phyloP scores from a whole-genome alignment of 2,113 vertebrate genomes.

The Camelus bactrianus region DNA sequence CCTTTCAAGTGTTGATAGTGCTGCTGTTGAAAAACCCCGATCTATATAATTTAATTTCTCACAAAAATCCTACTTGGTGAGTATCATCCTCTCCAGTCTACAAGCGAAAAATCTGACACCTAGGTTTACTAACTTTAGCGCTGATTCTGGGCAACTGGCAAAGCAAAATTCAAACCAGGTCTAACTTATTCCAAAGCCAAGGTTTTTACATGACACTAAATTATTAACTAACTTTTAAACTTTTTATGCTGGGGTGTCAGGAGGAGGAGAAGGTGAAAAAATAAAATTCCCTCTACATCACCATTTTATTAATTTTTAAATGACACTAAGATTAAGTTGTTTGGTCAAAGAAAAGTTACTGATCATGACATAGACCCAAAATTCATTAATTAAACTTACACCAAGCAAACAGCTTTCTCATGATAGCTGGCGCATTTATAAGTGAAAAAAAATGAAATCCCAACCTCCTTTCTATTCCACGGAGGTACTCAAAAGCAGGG shows the following conservation, averaged over 20 bases:
- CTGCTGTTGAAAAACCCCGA: neutral
- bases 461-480: neutral
- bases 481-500: neutral
- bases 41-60: neutral
- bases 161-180: neutral
- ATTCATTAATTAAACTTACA: neutral
- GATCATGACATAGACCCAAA: neutral
- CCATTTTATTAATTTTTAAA: neutral
- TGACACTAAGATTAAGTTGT: neutral
- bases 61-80: neutral
- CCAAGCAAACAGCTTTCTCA: neutral
- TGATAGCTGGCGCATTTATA: neutral
- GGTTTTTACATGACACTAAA: neutral
- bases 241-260: neutral
- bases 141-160: neutral
- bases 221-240: neutral
- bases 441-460: neutral
- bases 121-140: neutral
- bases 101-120: neutral
- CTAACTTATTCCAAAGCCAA: neutral
- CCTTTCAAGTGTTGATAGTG: neutral
- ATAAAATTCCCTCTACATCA: neutral
- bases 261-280: neutral
- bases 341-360: neutral
- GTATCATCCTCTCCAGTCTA: neutral